Conservation (phyloP, 2,888 invertebrate genomes). For the Creontiades dilutus region DNA sequence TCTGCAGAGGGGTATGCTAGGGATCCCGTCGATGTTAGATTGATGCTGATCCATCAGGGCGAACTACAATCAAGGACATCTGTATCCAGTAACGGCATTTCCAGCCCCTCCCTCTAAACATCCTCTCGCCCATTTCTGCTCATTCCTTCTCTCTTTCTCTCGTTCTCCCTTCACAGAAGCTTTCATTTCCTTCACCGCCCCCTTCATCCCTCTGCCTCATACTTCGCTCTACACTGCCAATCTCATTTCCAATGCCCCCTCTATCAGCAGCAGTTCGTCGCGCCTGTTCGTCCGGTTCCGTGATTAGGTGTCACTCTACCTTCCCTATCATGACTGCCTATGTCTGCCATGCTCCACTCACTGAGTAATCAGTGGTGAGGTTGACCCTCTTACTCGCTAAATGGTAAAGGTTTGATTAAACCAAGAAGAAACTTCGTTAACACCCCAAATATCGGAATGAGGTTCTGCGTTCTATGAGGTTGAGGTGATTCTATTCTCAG, state of each 20-base stretch:
- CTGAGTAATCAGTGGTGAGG: slow-evolving; percentile 14
- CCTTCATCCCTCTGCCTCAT: not conserved
- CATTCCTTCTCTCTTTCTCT: not conserved
- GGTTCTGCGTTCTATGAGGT: too few relatives aligned
- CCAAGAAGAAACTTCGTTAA: not conserved
- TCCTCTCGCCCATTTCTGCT: not conserved
- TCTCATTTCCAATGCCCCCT: slow-evolving; percentile 58
- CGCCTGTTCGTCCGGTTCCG: not conserved
- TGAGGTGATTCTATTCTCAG: too few relatives aligned
- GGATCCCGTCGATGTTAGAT: slow-evolving; percentile 44
- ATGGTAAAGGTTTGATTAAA: slow-evolving; percentile 4
- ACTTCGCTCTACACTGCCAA: slow-evolving; percentile 25
- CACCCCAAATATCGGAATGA: not conserved
- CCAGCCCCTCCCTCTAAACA: not conserved
- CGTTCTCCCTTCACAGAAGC: not conserved
- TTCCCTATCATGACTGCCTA: not conserved
- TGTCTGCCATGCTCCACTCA: not conserved
- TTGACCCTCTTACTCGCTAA: not conserved
- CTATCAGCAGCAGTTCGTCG: not conserved
- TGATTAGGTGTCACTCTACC: slow-evolving; percentile 56
- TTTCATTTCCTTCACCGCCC: slow-evolving; percentile 48
- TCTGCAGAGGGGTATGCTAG: not conserved
- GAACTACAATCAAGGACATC: slow-evolving; percentile 67
- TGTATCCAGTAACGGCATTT: slow-evolving; percentile 55
- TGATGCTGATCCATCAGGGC: slow-evolving; percentile 61